Evolutionary conservation across 2,888 invertebrate species (phyloP).

Genomic region (Eupithecia vulgata): DNA sequence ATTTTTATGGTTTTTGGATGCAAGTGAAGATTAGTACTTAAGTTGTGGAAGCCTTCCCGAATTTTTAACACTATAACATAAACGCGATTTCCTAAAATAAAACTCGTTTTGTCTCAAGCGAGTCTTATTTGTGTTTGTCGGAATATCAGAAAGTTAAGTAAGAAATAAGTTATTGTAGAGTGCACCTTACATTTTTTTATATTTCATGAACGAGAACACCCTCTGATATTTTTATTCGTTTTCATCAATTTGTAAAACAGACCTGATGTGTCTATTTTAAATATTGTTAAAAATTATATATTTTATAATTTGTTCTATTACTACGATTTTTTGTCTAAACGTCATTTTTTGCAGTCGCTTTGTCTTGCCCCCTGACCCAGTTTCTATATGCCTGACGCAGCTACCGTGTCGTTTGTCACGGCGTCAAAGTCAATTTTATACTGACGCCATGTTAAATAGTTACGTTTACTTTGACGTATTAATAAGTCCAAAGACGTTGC

Average conservation of each 20-base stretch:
- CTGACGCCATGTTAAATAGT: not conserved
- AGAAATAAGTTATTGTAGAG: not conserved
- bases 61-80: not conserved
- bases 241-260: not conserved
- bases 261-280: not conserved
- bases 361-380: no score
- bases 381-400: not conserved
- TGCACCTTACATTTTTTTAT: not conserved
- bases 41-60: not conserved
- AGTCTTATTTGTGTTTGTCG: not conserved
- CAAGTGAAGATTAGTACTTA: not conserved
- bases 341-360: not conserved
- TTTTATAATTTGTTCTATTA: not conserved
- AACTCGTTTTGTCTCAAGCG: not conserved
- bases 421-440: not conserved
- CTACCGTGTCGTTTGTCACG: not conserved
- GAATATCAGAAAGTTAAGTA: not conserved
- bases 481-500: not conserved
- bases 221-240: not conserved
- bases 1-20: not conserved
- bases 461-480: not conserved
- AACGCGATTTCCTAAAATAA: not conserved
- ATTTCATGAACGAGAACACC: not conserved
- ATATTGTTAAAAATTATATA: not conserved
- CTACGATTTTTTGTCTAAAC: not conserved